Evolutionary conservation across 2,113 vertebrate genomes (phyloP).

Genomic region (Pollachius pollachius): DNA sequence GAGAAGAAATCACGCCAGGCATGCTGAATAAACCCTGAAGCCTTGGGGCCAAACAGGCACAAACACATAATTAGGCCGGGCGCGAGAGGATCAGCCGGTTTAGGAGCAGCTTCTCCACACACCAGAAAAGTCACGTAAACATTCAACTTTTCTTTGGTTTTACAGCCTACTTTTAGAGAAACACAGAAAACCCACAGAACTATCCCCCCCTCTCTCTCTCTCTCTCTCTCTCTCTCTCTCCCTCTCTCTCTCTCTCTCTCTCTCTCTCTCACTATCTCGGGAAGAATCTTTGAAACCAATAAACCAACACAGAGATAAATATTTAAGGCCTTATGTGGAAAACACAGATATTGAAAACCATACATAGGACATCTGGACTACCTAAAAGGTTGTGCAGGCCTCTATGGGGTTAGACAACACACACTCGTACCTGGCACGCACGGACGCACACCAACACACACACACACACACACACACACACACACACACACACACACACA

Average conservation of each 20-base stretch:
- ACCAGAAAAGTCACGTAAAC: too few species aligned
- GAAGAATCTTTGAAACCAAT: slow-evolving; percentile 45
- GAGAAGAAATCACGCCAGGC: too few species aligned
- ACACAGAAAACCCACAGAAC: background rate
- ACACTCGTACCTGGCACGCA: too few species aligned
- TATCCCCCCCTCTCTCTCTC: background rate
- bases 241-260: background rate
- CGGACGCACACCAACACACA: too few species aligned
- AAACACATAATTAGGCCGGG: too few species aligned
- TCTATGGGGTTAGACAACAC: slow-evolving; percentile 42
- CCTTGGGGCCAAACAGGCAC: too few species aligned
- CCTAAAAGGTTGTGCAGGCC: slow-evolving; percentile 54
- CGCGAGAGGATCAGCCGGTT: too few species aligned
- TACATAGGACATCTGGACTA: slow-evolving; percentile 31
- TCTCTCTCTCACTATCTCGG: background rate
- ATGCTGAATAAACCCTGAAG: too few species aligned
- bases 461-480: too few species aligned
- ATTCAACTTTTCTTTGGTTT: too few species aligned
- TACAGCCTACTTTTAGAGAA: too few species aligned
- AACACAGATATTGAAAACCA: slow-evolving; percentile 51
- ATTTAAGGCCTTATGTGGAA: slow-evolving; percentile 55
- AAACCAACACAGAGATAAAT: slow-evolving; percentile 66
- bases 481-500: slow-evolving; percentile 36
- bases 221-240: background rate
- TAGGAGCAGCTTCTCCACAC: too few species aligned